A percentile compares a stretch with the other conserved stretches of the same genome.
Conservation (phyloP, 2,113 vertebrate genomes). For the Coptodon rendalli region DNA sequence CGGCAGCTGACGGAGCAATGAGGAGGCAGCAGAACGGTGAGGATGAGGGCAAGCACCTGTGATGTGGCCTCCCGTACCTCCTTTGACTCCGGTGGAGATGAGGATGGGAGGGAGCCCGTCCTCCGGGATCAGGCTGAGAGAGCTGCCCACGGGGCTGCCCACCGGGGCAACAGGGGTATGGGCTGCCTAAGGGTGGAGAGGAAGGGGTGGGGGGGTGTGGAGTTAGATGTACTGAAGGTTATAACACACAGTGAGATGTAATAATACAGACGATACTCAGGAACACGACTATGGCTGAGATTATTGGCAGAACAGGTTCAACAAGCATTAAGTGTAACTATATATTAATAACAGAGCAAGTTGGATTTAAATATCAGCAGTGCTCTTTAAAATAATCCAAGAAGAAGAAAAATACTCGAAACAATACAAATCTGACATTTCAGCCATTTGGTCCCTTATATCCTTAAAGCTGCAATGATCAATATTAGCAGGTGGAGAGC, state of each 20-base stretch:
- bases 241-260: neutral
- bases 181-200: conserved; percentile 70
- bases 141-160: conserved; percentile 92
- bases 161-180: conserved; percentile 75
- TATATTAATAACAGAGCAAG: neutral
- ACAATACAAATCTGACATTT: neutral
- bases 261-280: neutral
- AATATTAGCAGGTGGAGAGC: neutral
- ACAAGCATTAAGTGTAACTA: neutral
- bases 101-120: conserved; percentile 99
- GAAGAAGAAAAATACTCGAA: neutral
- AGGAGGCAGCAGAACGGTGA: conserved; percentile 60
- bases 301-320: neutral
- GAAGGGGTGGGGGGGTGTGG: neutral
- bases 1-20: conserved; percentile 25
- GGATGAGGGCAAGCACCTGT: conserved; percentile 78
- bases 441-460: neutral
- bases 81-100: conserved; percentile 98
- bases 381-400: neutral
- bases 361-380: neutral
- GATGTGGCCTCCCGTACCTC: conserved; percentile 85
- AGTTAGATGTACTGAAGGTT: neutral
- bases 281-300: neutral
- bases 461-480: neutral
- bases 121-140: conserved; percentile 95